These are phyloP conservation scores for Thalassoma bifasciatum DNA, from an alignment of 2,113 vertebrate genomes.

Conservation along the genomic window DNA sequence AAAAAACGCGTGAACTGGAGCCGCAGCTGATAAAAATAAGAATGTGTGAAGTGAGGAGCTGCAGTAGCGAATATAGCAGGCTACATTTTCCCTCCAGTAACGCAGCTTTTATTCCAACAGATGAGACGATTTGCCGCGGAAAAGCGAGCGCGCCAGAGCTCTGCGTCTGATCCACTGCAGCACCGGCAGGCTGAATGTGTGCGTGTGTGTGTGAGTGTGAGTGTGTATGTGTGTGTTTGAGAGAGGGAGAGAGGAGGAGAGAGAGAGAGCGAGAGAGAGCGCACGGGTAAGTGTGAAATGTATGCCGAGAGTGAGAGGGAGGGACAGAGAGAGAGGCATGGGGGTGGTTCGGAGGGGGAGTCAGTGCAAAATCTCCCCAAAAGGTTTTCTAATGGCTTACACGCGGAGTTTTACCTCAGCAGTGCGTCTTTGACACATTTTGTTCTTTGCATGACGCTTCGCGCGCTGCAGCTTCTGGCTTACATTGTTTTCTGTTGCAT, in stretches of 20 bases:
- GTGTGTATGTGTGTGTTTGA: neutral
- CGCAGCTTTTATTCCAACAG: constrained; percentile 41
- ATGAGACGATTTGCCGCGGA: constrained; percentile 54
- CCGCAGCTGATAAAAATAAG: neutral
- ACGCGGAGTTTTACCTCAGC: constrained; percentile 35
- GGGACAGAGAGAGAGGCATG: neutral
- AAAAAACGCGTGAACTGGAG: constrained; percentile 4
- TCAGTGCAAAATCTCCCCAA: constrained; percentile 47
- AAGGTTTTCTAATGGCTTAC: constrained; percentile 55
- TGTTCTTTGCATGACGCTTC: neutral
- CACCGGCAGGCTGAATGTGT: constrained; percentile 43
- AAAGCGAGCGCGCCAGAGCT: constrained; percentile 54
- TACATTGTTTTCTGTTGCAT: neutral
- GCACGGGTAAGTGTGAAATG: constrained; percentile 14
- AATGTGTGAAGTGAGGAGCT: neutral
- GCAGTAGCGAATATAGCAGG: constrained; percentile 20
- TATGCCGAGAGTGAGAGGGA: neutral
- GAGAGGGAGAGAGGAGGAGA: neutral
- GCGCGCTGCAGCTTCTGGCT: neutral
- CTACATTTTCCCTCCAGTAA: constrained; percentile 21
- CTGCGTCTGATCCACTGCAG: constrained; percentile 78
- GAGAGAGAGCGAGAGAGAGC: constrained; percentile 1
- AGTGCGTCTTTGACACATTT: too few species aligned
- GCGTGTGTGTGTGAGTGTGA: constrained; percentile 10
- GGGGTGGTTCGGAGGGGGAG: constrained; percentile 2